phyloP scores from a whole-genome alignment of 1,140 invertebrate genomes.

The Cyrtorhinus lividipennis region DNA sequence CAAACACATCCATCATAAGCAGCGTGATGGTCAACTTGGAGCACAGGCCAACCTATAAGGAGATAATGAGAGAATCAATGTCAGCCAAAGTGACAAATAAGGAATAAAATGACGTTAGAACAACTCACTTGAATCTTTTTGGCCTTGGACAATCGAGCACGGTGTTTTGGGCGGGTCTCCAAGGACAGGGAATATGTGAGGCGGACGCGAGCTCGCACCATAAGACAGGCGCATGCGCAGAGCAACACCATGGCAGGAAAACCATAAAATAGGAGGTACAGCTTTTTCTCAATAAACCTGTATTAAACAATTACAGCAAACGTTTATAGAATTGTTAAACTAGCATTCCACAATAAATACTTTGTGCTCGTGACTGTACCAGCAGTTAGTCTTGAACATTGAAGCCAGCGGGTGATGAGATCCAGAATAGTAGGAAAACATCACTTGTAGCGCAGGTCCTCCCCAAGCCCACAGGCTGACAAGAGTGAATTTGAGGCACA shows the following conservation, averaged over 20 bases:
- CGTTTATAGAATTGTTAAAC: no score
- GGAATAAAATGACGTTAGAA: no score
- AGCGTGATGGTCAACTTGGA: slow-evolving; percentile 33
- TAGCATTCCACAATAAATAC: no score
- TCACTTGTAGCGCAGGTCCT: slow-evolving; percentile 22
- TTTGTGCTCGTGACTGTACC: no score
- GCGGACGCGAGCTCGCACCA: slow-evolving; percentile 34
- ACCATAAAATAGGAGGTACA: slow-evolving; percentile 34
- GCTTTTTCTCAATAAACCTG: slow-evolving; percentile 35
- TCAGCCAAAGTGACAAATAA: no score
- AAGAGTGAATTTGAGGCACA: slow-evolving; percentile 1
- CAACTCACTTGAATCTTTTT: slow-evolving; percentile 41
- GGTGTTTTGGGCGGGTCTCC: slow-evolving; percentile 39
- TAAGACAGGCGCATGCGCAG: slow-evolving; percentile 30
- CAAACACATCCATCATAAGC: slow-evolving; percentile 22
- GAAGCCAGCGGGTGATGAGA: slow-evolving; percentile 30
- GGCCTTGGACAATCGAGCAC: slow-evolving; percentile 42
- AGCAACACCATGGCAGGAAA: slow-evolving; percentile 32
- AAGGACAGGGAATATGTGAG: slow-evolving; percentile 35
- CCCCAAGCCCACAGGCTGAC: slow-evolving; percentile 9
- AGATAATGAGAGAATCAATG: no score
- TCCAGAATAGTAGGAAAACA: slow-evolving; percentile 31
- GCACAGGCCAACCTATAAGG: slow-evolving; percentile 33
- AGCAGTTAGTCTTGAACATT: slow-evolving; percentile 11
- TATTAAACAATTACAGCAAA: no score